phyloP scores from a whole-genome alignment of 2,113 vertebrate genomes.

The Bufo gargarizans region DNA sequence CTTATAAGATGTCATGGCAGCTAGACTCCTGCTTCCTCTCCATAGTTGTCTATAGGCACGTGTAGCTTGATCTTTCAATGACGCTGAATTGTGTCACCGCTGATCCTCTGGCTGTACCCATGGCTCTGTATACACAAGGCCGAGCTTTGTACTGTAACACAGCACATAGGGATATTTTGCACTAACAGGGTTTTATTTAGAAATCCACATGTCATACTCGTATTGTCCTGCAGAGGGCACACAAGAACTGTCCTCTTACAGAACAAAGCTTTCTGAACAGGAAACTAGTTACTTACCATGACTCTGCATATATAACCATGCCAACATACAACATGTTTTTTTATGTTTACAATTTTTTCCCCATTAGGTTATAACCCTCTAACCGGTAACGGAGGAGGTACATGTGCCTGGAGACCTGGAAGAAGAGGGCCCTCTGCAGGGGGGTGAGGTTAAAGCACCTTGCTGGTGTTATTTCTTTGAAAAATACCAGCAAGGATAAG shows the following conservation, averaged over 20 bases:
- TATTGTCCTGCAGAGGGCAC: not conserved
- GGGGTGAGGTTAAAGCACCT: conserved; percentile 86
- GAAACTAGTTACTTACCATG: not conserved
- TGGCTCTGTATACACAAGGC: conserved; percentile 1
- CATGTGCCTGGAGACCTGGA: conserved; percentile 88
- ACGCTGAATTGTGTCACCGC: not conserved
- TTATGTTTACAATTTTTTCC: no score
- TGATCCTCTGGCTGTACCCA: not conserved
- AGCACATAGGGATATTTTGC: not conserved
- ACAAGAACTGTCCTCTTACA: not conserved
- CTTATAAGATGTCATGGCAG: no score
- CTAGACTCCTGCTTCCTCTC: no score
- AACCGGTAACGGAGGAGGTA: conserved; percentile 85
- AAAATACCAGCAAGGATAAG: conserved; percentile 62
- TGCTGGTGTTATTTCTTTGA: conserved; percentile 59
- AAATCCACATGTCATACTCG: not conserved
- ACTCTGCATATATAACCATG: not conserved
- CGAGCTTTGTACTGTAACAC: no score
- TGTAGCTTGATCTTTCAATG: no score
- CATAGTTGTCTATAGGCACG: no score
- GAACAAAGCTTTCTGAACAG: not conserved
- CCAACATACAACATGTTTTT: not conserved
- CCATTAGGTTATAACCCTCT: conserved; percentile 90
- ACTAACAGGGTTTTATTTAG: not conserved
- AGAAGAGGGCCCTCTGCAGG: conserved; percentile 86